Evolutionary conservation across 2,888 invertebrate species (phyloP), one percentile per base, ranked within the genome.

Genomic region (Meta bourneti): DNA sequence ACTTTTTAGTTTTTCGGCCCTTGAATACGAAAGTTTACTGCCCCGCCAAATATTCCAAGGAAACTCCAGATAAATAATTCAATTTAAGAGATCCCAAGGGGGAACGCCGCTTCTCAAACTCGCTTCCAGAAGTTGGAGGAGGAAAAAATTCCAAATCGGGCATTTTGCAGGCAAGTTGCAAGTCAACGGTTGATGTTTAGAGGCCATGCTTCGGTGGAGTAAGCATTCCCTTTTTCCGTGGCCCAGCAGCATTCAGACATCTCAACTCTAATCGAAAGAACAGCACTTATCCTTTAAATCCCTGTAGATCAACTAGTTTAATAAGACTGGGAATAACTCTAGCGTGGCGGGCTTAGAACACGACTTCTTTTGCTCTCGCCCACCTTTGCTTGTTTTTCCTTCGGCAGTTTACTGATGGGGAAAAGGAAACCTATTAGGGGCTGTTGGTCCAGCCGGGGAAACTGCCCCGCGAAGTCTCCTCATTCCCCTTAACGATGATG

Each of bases 201-300:
- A 11, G 61, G 61, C 11, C 61, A 61, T 16, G 61, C 61, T 16
- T 61, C 61, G 61, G 34, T 34, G 34, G 34, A 34, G 34, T 34
- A 34, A 34, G 34, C 61, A 61, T 61, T 9, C 34, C 34, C 61
- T 61, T 61, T 16, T 61, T 16, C 61, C 61, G 61, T 51, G 34
- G 75, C 34, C 61, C 61, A 1, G 61, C 78, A 75, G 75, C 34
- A 75, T 16, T 48, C 75, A 11, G 49, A 81, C 11, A 81, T 4
- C 71, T 54, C 54, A 16, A 11, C 19, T 13, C 77, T 70, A 70
- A 85, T 77, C 13, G 61, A 77, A 77, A 85, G 49, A 85, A 69
- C 75, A 77, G 48, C 51, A 19, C 75, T 85, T 75, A 85, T 85
- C 85, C 69, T 77, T 77, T 77, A 70, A 85, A 85, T 69, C 75